Conservation (phyloP, 2,888 invertebrate species). For the Leptogaster cylindrica region DNA sequence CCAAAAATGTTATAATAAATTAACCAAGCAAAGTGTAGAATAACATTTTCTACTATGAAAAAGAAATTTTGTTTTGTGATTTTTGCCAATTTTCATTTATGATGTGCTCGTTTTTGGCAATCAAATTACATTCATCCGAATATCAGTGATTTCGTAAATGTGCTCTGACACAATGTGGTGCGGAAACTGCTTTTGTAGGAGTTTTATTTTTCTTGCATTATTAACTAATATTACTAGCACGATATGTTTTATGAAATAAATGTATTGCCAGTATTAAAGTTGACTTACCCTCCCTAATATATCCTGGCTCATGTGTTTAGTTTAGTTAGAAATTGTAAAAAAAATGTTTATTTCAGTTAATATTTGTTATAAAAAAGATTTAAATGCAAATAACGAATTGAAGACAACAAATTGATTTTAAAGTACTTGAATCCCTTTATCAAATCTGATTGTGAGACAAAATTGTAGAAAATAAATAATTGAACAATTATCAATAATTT, state of each 20-base stretch:
- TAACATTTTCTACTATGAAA: neutral
- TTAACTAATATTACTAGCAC: neutral
- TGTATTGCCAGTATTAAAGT: conserved; percentile 32
- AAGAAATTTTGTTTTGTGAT: conserved; percentile 24
- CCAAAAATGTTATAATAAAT: neutral
- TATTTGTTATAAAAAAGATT: no score
- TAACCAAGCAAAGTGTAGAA: conserved; percentile 12
- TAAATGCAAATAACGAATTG: no score
- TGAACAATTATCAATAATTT: no score
- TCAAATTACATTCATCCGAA: neutral
- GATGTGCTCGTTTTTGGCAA: conserved; percentile 23
- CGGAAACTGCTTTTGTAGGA: neutral
- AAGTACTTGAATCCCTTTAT: no score
- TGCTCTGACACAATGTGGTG: conserved; percentile 9
- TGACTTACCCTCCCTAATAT: conserved; percentile 63
- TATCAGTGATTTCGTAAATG: neutral
- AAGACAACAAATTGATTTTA: no score
- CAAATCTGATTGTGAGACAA: no score
- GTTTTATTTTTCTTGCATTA: neutral
- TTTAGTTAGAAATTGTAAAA: conserved; percentile 20
- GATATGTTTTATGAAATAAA: neutral
- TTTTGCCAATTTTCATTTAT: conserved; percentile 8
- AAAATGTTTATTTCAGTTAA: conserved; percentile 27
- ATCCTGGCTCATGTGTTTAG: conserved; percentile 54
- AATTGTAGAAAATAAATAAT: no score